Base-by-base conservation (phyloP, 2,888 invertebrate genomes). In the Coleophora deauratella region DNA sequence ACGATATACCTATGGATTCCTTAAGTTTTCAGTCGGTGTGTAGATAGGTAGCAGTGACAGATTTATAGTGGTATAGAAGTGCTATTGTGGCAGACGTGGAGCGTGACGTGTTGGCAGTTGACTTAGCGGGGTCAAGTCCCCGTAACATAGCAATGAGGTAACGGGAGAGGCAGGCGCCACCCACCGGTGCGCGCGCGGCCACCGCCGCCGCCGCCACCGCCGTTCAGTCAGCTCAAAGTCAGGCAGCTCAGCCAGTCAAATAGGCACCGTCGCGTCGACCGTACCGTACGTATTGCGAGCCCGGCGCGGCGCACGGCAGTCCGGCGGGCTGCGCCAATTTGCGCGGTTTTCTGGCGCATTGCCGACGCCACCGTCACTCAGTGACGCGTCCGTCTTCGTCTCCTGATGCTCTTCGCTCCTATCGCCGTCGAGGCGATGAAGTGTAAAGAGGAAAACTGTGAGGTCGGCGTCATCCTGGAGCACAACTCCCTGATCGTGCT, bases 401-500 rank as follows among this genome's bases (percentile, higher is more conserved):
- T 68, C 75, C 80, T 78, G 69, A 85, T 84, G 84, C 82, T 81
- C 81, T 82, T 82, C 76, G 73, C 84, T 81, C 76, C 78, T 55
- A 80, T 85, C 82, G 84, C 81, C 79, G 73, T 72, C 49, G 79
- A 79, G 78, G 84, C 85, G 85, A 86, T 86, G 86, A 86, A 86
- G 86, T 86, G 86, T 74, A 85, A 85, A 77, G 86, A 82, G 80
- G 85, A 81, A 73, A 86, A 86, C 68, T 86, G 86, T 64, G 86
- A 86, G 70, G 85, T 86, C 50, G 86, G 85, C 65, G 84, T 86
- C 69, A 74, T 86, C 57, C 75, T 84, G 59, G 86, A 84, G 61
- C 81, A 76, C 71, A 84, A 85, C 67, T 85, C 86, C 44, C 59
- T 86, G 70, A 86, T 86, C 57, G 85, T 86, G 60, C 72, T 86